Conservation (phyloP, 2,113 vertebrate genomes). For the Xiphias gladius region DNA sequence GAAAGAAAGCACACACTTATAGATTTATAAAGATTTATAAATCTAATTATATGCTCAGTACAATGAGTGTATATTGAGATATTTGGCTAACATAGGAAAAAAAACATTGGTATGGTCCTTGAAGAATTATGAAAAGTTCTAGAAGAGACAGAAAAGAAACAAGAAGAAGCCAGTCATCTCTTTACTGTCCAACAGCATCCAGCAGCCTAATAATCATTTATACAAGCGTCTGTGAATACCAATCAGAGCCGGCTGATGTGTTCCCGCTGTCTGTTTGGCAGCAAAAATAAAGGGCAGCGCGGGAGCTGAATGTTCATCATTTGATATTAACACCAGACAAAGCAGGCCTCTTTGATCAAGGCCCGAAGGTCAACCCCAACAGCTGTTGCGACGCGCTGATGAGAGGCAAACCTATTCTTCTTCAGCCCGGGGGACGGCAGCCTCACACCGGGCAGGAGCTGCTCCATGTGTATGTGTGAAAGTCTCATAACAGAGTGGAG, state of each 20-base stretch:
- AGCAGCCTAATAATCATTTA: constrained; percentile 59
- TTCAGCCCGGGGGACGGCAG: constrained; percentile 23
- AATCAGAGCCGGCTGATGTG: constrained; percentile 64
- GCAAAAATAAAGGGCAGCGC: constrained; percentile 67
- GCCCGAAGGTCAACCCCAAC: constrained; percentile 78
- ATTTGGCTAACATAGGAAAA: neutral
- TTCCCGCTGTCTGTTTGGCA: constrained; percentile 67
- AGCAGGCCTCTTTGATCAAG: constrained; percentile 78
- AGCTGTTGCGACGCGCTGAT: constrained; percentile 64
- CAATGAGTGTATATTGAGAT: neutral
- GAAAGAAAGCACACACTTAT: neutral
- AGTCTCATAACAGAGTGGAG: constrained; percentile 28
- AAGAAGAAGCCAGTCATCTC: neutral
- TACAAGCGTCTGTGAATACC: constrained; percentile 71
- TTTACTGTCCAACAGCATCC: constrained; percentile 54
- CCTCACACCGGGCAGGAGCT: constrained; percentile 32
- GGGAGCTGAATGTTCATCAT: constrained; percentile 74
- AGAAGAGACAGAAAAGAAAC: neutral
- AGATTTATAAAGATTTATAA: neutral
- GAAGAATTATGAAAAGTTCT: neutral
- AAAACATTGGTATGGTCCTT: neutral
- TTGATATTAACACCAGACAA: constrained; percentile 77
- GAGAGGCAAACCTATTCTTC: constrained; percentile 56
- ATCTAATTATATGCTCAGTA: neutral
- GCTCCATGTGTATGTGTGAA: neutral